phyloP scores from a whole-genome alignment of 37 sponge, comb jelly and placozoan species.

The Aphrocallistes beatrix region DNA sequence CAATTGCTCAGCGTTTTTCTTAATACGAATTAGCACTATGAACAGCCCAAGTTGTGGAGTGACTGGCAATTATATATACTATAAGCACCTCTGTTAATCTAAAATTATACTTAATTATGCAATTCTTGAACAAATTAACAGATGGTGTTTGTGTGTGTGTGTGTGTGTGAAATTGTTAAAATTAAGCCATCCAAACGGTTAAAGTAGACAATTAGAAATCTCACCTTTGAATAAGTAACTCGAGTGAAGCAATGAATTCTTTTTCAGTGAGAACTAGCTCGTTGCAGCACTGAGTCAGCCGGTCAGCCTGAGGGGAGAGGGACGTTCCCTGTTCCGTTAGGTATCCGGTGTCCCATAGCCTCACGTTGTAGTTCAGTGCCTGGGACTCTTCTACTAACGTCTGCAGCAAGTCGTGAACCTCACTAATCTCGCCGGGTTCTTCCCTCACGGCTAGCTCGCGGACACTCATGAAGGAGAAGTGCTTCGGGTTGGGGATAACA shows the following conservation, averaged over 20 bases:
- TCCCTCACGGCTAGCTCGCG: neutral
- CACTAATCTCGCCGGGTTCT: neutral
- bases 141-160: no score
- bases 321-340: neutral
- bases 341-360: neutral
- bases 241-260: neutral
- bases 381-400: neutral
- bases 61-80: no score
- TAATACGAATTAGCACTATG: no score
- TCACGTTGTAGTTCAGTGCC: neutral
- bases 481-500: constrained; percentile 19
- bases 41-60: no score
- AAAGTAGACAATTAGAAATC: no score
- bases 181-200: no score
- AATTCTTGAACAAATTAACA: no score
- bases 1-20: no score
- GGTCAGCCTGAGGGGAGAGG: neutral
- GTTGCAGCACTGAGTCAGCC: constrained; percentile 6
- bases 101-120: no score
- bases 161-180: no score
- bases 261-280: neutral
- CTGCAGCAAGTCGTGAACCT: neutral
- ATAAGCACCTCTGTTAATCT: no score
- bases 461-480: constrained; percentile 15
- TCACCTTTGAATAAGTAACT: neutral